Evolutionary conservation across 2,113 vertebrate genomes (phyloP).

Genomic region (Antechinus flavipes): DNA sequence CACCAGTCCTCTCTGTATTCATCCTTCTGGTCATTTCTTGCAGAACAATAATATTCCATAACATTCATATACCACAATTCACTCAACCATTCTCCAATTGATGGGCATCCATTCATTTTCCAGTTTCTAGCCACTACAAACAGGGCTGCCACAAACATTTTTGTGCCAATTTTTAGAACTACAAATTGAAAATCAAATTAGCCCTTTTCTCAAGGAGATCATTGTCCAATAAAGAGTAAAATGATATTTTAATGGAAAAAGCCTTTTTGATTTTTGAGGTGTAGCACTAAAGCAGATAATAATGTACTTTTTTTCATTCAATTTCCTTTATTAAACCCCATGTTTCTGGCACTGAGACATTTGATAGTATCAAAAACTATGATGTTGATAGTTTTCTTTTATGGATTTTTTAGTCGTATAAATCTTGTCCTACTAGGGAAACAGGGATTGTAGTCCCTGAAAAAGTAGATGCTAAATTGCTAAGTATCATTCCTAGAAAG

Average conservation of each 20-base stretch:
- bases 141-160: no score
- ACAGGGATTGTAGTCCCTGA: background rate
- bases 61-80: no score
- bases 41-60: no score
- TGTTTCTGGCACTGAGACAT: background rate
- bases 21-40: no score
- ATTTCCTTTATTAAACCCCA: background rate
- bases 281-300: background rate
- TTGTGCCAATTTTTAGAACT: background rate
- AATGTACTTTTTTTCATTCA: background rate
- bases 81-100: no score
- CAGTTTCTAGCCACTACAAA: no score
- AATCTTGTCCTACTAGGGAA: background rate
- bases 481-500: background rate
- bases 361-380: background rate
- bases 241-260: background rate
- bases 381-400: background rate
- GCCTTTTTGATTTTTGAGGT: background rate
- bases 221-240: background rate
- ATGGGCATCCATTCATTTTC: no score
- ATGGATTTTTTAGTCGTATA: no score
- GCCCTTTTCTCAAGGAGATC: background rate
- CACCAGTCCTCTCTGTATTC: no score
- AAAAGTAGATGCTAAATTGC: background rate
- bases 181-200: background rate